phyloP scores from a whole-genome alignment of 2,888 invertebrate species.

The Xestia ashworthii region DNA sequence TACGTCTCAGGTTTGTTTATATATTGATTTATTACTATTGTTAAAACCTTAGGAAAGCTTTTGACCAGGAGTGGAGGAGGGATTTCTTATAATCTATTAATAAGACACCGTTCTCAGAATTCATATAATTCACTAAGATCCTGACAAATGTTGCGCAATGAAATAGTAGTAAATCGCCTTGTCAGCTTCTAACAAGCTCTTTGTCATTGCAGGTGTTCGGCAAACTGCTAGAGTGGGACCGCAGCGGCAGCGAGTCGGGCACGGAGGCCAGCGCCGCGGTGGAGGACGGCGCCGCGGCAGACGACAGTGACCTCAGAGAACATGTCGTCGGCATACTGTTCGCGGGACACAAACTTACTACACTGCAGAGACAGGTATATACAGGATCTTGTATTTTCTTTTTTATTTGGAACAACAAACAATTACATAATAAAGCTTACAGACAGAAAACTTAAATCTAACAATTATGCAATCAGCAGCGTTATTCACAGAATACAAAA shows the following conservation, averaged over 20 bases:
- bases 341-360: conserved; percentile 97
- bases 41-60: not conserved
- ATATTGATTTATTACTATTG: not conserved
- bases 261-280: conserved; percentile 84
- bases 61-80: not conserved
- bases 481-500: too few relatives aligned
- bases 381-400: not conserved
- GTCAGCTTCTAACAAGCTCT: not conserved
- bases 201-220: conserved; percentile 95
- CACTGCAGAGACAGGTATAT: conserved; percentile 96
- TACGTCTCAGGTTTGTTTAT: conserved; percentile 93
- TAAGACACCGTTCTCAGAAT: not conserved
- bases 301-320: conserved; percentile 94
- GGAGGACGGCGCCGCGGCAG: conserved; percentile 76
- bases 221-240: conserved; percentile 94
- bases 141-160: not conserved
- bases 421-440: too few relatives aligned
- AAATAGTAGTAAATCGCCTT: not conserved
- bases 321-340: conserved; percentile 99
- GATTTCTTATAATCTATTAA: not conserved
- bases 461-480: too few relatives aligned
- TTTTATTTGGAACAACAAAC: too few relatives aligned
- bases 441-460: too few relatives aligned
- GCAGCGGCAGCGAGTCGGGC: conserved; percentile 87
- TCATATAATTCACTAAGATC: not conserved